Percentiles rank a stretch among this genome's conserved stretches.
phyloP scores from a whole-genome alignment of 1,140 invertebrate species.

The Aporrectodea caliginosa region DNA sequence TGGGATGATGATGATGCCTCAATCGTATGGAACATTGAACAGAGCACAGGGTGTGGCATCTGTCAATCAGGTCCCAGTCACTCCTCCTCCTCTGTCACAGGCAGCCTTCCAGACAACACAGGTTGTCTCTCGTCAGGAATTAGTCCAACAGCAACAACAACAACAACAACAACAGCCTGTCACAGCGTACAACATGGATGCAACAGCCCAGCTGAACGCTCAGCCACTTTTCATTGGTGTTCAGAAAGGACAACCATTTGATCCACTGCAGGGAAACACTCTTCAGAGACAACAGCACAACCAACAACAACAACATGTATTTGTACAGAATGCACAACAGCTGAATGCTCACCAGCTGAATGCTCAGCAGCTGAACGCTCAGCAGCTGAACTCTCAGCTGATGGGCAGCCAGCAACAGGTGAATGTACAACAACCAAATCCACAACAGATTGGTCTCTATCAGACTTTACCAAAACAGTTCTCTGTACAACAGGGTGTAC shows the following conservation, averaged over 20 bases:
- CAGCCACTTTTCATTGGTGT: neutral
- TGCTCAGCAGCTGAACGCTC: neutral
- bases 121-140: too few species aligned
- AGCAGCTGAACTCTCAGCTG: neutral
- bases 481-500: neutral
- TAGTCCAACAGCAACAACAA: too few species aligned
- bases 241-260: neutral
- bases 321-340: neutral
- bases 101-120: too few species aligned
- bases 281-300: neutral
- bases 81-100: too few species aligned
- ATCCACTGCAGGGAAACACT: neutral
- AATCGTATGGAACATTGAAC: too few species aligned
- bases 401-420: neutral
- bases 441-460: neutral
- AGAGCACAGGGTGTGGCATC: too few species aligned
- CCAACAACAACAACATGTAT: neutral
- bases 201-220: too few species aligned
- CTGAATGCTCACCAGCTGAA: neutral
- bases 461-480: neutral
- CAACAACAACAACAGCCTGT: neutral
- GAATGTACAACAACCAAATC: neutral
- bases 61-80: too few species aligned
- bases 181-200: neutral
- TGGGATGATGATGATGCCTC: too few species aligned